Percentiles rank a stretch among this genome's conserved stretches.
phyloP scores from a whole-genome alignment of 2,888 invertebrate genomes.

The Sesia apiformis region DNA sequence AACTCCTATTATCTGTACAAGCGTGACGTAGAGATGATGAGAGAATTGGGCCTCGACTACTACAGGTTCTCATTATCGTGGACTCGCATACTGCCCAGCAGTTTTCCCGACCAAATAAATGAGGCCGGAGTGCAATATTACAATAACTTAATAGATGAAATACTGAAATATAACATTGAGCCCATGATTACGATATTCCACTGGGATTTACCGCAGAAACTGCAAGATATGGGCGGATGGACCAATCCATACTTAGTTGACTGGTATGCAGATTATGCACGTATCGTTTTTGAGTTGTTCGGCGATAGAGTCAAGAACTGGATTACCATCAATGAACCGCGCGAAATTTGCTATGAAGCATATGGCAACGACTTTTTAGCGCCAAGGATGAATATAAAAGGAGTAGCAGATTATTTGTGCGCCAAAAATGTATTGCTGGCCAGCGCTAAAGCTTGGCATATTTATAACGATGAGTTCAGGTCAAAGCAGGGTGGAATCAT shows the following conservation, averaged over 20 bases:
- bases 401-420: slow-evolving; percentile 58
- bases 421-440: slow-evolving; percentile 60
- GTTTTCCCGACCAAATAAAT: slow-evolving; percentile 70
- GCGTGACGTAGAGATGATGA: slow-evolving; percentile 63
- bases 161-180: slow-evolving; percentile 72
- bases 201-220: slow-evolving; percentile 64
- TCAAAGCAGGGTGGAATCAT: slow-evolving; percentile 22
- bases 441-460: slow-evolving; percentile 61
- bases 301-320: slow-evolving; percentile 65
- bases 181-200: slow-evolving; percentile 74
- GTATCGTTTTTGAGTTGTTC: slow-evolving; percentile 43
- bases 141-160: slow-evolving; percentile 68
- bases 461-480: slow-evolving; percentile 39
- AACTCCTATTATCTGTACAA: slow-evolving; percentile 75
- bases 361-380: slow-evolving; percentile 42
- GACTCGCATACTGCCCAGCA: slow-evolving; percentile 76
- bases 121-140: slow-evolving; percentile 38
- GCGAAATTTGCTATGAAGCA: slow-evolving; percentile 35
- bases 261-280: slow-evolving; percentile 61
- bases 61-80: slow-evolving; percentile 77
- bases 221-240: slow-evolving; percentile 72
- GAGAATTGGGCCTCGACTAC: slow-evolving; percentile 55
- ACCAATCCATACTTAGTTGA: slow-evolving; percentile 49
- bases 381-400: slow-evolving; percentile 38
- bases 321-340: slow-evolving; percentile 75